Evolutionary conservation across 2,113 vertebrate genomes (phyloP).

Genomic region (Piliocolobus tephrosceles): DNA sequence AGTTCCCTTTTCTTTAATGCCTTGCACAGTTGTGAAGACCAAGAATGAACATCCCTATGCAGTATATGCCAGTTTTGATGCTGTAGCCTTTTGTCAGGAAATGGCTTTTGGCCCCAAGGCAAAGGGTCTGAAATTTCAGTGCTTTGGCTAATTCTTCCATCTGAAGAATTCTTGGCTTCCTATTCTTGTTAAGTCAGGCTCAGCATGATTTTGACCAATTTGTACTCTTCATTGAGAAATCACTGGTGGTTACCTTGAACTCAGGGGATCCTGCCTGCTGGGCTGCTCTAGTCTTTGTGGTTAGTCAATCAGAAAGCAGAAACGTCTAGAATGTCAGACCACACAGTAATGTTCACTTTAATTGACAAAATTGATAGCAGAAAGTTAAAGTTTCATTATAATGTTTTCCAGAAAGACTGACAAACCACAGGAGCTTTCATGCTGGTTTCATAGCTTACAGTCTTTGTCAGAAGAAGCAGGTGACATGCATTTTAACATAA

Average conservation of each 20-base stretch:
- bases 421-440: constrained; percentile 11
- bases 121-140: background rate
- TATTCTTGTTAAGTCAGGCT: background rate
- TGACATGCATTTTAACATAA: constrained; percentile 35
- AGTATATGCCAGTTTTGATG: background rate
- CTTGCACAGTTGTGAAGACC: background rate
- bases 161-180: background rate
- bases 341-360: constrained; percentile 16
- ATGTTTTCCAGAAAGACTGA: constrained; percentile 41
- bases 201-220: constrained; percentile 57
- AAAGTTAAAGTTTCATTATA: constrained; percentile 44
- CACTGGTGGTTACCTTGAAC: background rate
- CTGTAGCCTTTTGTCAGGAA: background rate
- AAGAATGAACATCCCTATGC: background rate
- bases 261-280: background rate
- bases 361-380: background rate
- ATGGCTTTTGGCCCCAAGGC: background rate
- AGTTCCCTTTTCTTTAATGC: background rate
- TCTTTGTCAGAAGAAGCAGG: constrained; percentile 59
- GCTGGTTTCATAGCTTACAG: background rate
- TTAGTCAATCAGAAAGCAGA: background rate
- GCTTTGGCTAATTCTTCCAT: background rate
- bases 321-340: background rate
- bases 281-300: background rate
- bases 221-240: constrained; percentile 51